Evolutionary conservation across 1,140 invertebrate species (phyloP).

Genomic region (Eupeodes corollae): DNA sequence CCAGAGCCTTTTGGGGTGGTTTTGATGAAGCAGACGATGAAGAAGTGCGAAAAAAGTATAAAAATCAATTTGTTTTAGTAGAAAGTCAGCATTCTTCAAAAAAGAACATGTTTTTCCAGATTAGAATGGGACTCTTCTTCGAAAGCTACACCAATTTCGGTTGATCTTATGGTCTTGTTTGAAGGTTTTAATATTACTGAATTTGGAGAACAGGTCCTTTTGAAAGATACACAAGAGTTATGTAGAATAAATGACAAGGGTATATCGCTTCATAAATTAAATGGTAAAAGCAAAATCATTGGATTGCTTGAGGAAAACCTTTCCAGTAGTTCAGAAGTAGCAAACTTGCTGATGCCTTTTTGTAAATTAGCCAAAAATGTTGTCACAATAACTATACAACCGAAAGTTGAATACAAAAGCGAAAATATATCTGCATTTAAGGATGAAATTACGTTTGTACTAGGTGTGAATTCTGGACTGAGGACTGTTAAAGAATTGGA

Average conservation of each 20-base stretch:
- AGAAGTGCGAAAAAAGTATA: constrained; percentile 6
- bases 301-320: constrained; percentile 24
- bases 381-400: constrained; percentile 23
- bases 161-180: constrained; percentile 23
- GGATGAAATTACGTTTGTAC: constrained; percentile 20
- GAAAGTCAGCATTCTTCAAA: too few relatives aligned
- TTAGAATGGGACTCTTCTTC: constrained; percentile 16
- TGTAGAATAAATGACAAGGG: constrained; percentile 15
- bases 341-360: constrained; percentile 21
- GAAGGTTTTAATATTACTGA: constrained; percentile 19
- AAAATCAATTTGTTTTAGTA: too few relatives aligned
- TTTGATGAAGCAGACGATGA: constrained; percentile 30
- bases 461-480: constrained; percentile 13
- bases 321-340: constrained; percentile 21
- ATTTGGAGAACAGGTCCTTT: constrained; percentile 13
- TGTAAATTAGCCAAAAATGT: constrained; percentile 20
- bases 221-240: constrained; percentile 10
- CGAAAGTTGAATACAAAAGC: constrained; percentile 30
- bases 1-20: constrained; percentile 32
- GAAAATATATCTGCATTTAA: constrained; percentile 19
- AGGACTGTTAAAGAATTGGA: constrained; percentile 18
- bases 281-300: constrained; percentile 14
- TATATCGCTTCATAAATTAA: constrained; percentile 18
- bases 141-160: constrained; percentile 9
- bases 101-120: too few relatives aligned